phyloP scores from a whole-genome alignment of 2,797 vertebrate genomes.

The Centropyge bicolor region DNA sequence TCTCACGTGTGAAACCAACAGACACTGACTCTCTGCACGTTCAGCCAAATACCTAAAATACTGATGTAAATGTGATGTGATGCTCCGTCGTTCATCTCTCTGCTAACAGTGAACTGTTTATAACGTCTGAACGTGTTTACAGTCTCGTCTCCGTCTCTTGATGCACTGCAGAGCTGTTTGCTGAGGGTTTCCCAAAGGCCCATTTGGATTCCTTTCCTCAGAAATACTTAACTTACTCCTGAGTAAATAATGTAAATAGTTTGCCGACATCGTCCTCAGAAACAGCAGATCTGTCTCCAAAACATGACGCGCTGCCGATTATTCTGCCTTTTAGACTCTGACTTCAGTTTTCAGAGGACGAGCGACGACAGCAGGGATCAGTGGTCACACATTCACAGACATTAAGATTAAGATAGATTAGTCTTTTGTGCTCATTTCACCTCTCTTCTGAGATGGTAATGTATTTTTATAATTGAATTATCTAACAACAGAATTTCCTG shows the following conservation, averaged over 20 bases:
- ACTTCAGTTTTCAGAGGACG: neutral
- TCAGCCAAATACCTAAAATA: conserved; percentile 2
- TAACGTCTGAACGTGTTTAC: conserved; percentile 50
- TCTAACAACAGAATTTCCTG: neutral
- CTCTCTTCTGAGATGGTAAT: neutral
- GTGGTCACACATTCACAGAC: neutral
- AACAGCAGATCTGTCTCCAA: neutral
- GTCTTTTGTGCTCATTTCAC: neutral
- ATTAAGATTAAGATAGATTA: too few relatives aligned
- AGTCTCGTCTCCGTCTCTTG: neutral
- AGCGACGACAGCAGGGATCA: neutral
- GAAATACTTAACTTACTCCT: conserved; percentile 20
- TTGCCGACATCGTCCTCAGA: conserved; percentile 24
- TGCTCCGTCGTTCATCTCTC: conserved; percentile 21
- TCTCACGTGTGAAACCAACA: neutral
- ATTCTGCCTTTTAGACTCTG: conserved; percentile 1
- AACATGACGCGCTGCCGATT: conserved; percentile 12
- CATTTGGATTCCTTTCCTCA: conserved; percentile 22
- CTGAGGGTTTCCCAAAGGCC: conserved; percentile 31
- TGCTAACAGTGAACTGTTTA: conserved; percentile 46
- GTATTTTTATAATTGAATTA: neutral
- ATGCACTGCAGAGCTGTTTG: conserved; percentile 36
- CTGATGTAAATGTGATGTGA: conserved; percentile 15
- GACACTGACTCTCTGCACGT: neutral
- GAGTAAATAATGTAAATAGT: conserved; percentile 36